Base-by-base conservation (phyloP, 2,888 invertebrate species). In the Caenorhabditis sp. region DNA sequence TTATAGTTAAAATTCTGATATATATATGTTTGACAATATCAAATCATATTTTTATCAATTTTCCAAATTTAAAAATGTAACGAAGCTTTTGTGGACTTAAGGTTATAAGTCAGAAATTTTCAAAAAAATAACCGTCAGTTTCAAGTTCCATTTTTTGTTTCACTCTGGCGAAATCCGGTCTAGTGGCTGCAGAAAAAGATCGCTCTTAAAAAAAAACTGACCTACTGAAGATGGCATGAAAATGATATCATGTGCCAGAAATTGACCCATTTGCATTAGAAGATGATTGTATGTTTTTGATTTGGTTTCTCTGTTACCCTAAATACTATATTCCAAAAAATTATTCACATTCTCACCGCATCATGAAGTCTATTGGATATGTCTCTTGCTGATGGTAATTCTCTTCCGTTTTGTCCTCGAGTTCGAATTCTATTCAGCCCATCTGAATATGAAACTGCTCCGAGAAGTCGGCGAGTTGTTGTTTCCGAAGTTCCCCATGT, bases 181-280 rank as follows among this genome's bases (percentile, higher is more conserved):
- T n/a, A n/a, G n/a, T n/a, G n/a, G n/a, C n/a, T n/a, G n/a, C n/a
- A n/a, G n/a, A n/a, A n/a, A n/a, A n/a, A n/a, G n/a, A n/a, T n/a
- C n/a, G n/a, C n/a, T n/a, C n/a, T n/a, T n/a, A n/a, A n/a, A n/a
- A n/a, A n/a, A n/a, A 31, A 31, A 31, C 31, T 31, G 31, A 31
- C 31, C 31, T 31, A 64, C 66, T 14, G 81, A 77, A 1, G 94
- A 93, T 1, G 95, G 95, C 1, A 95, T 95, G 91, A 95, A 92
- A 0, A 95, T 95, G 49, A 95, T 90, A 88, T 96, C 95, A 89
- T 95, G 95, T 88, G 95, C 95, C n/a, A 95, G 88, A 85, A 95
- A 92, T 88, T 95, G 95, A 0, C 95, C 95, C 85, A 92, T 95
- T 90, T 95, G 95, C 95, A 95, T 95, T 59, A 93, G 71, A 52